These are phyloP conservation scores for Malacoraja senta DNA, from an alignment of 2,797 vertebrate genomes.

Conservation along the genomic window DNA sequence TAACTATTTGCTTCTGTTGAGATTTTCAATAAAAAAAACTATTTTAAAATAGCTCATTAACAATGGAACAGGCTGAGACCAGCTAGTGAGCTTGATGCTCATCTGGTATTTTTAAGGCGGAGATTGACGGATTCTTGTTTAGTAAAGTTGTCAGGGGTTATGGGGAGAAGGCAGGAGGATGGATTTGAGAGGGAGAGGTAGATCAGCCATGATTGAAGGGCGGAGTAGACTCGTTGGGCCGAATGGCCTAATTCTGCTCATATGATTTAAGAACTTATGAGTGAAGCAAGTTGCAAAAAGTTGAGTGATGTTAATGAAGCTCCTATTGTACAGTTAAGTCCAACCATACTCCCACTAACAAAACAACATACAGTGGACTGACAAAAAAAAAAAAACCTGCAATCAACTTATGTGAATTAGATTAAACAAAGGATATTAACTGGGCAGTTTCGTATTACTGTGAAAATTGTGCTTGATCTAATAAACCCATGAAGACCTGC, in stretches of 20 bases:
- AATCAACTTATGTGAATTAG: background rate
- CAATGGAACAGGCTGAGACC: background rate
- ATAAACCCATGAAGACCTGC: no score
- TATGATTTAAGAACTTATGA: no score
- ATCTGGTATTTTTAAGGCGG: no score
- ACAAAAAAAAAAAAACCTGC: background rate
- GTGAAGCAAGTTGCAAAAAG: background rate
- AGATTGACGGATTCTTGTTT: no score
- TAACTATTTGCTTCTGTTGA: background rate
- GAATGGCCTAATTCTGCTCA: no score
- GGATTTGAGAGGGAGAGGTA: no score
- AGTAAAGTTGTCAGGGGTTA: no score
- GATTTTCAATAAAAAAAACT: background rate
- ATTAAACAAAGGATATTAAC: background rate
- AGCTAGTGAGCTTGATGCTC: background rate
- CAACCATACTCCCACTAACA: background rate
- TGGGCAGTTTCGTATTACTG: background rate
- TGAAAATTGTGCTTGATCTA: background rate
- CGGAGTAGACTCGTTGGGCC: no score
- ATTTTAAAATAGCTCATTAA: background rate
- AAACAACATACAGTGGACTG: background rate
- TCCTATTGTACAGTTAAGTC: background rate
- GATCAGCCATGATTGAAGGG: no score
- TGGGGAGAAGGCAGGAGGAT: no score
- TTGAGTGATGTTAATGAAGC: background rate